Conservation (phyloP, 2,888 invertebrate species). For the Nomada goodeniana region DNA sequence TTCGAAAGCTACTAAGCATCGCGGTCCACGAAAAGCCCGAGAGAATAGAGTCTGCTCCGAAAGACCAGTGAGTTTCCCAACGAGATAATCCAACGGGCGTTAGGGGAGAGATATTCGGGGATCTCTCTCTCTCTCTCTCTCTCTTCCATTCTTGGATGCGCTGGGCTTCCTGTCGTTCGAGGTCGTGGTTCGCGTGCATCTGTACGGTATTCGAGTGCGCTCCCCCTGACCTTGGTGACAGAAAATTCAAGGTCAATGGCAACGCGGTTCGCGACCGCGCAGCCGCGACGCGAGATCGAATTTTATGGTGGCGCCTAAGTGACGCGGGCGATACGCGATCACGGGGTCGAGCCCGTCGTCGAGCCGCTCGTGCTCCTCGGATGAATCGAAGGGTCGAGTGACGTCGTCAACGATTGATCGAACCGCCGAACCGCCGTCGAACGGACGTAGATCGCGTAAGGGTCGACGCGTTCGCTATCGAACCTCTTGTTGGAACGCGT, state of each 20-base stretch:
- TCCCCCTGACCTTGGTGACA: constrained; percentile 34
- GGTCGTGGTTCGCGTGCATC: not conserved
- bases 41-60: constrained; percentile 1
- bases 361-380: not conserved
- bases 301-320: constrained; percentile 32
- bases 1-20: constrained; percentile 75
- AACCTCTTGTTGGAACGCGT: not conserved
- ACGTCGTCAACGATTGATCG: constrained; percentile 3
- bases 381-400: not conserved
- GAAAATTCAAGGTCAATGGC: constrained; percentile 62
- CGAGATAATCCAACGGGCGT: not conserved
- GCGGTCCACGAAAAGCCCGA: constrained; percentile 67
- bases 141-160: not conserved
- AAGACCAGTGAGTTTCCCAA: constrained; percentile 28
- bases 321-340: not conserved
- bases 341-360: not conserved
- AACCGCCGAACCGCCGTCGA: not conserved
- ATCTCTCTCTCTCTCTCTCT: too few relatives aligned
- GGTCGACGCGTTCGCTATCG: not conserved
- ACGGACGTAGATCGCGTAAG: constrained; percentile 18
- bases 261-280: constrained; percentile 26
- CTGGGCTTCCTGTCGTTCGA: constrained; percentile 17
- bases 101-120: too few relatives aligned
- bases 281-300: constrained; percentile 31
- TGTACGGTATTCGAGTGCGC: not conserved